Evolutionary conservation across 1,140 invertebrate species (phyloP).

Genomic region (Elymnias hypermnestra): DNA sequence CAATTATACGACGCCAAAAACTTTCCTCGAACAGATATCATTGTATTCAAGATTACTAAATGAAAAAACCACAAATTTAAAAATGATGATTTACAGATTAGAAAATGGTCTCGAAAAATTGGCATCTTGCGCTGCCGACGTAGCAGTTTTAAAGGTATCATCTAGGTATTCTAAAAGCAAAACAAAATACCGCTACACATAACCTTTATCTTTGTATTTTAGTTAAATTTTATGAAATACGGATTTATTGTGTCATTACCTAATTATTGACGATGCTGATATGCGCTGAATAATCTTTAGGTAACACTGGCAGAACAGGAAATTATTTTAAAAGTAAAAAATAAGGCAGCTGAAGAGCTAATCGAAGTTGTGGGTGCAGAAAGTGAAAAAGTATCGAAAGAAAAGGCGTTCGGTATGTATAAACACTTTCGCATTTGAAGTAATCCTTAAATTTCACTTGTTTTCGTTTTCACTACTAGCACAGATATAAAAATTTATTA

Average conservation of each 20-base stretch:
- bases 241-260: too few relatives aligned
- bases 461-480: neutral
- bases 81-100: conserved; percentile 86
- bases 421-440: too few relatives aligned
- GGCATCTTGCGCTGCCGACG: conserved; percentile 88
- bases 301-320: conserved; percentile 91
- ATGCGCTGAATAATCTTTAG: too few relatives aligned
- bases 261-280: too few relatives aligned
- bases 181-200: too few relatives aligned
- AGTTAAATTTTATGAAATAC: neutral
- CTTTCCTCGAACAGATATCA: conserved; percentile 95
- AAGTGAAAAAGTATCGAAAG: conserved; percentile 91
- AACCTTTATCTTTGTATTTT: too few relatives aligned
- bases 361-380: conserved; percentile 93
- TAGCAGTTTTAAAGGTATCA: conserved; percentile 77
- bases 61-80: conserved; percentile 87
- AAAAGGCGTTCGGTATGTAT: conserved; percentile 85
- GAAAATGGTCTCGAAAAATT: conserved; percentile 94
- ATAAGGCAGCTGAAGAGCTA: conserved; percentile 92
- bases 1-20: conserved; percentile 97
- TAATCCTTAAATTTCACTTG: too few relatives aligned
- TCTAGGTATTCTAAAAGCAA: too few relatives aligned
- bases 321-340: conserved; percentile 90
- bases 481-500: neutral
- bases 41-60: conserved; percentile 90